Base-by-base conservation (phyloP, 2,888 invertebrate species). In the Xanthia icteritia region DNA sequence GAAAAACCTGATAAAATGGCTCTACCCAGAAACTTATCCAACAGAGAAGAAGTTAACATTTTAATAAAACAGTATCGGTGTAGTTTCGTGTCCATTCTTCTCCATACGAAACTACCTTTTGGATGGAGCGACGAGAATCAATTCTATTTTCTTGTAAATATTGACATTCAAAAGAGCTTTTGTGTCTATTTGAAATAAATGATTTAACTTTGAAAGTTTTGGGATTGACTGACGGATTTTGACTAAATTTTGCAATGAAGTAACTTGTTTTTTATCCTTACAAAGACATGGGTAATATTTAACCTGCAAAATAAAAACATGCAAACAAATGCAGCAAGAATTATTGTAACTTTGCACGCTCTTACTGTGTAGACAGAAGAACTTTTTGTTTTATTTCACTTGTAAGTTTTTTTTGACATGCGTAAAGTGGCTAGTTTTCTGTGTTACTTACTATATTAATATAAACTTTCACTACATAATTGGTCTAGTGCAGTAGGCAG, bases 391-490 rank as follows among this genome's bases (percentile, higher is more conserved):
- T 58, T 27, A 27, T 27, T 58, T 58, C 27, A 58, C 4, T 27
- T 15, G 51, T 51, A 23, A 51, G 5, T 27, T 20, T 42, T n/a
- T 31, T 17, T 23, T 31, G 2, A 23, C 4, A 63, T 13, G 15
- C 8, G 1, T n/a, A 15, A 36, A 31, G 31, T 23, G 4, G 4
- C 20, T 23, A 58, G 36, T 54, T 58, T 56, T 65, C n/a, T 15
- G 11, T 56, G 56, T 69, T 36, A 61, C 56, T 69, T 36, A 61
- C 56, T 71, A 71, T 69, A 69, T 70, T 48, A 60, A 64, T 66
- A 72, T 39, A 58, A 66, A 88, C 87, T 85, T 88, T 88, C 87
- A 79, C 83, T 85, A 63, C 74, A 63, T 86, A 11, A 77, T 85
- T 23, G 42, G 68, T 65, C 17, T 83, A 70, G 80, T 73, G 23